These are phyloP conservation scores for Heterocephalus glaber DNA, from an alignment of 2,113 vertebrate genomes.

Conservation along the genomic window DNA sequence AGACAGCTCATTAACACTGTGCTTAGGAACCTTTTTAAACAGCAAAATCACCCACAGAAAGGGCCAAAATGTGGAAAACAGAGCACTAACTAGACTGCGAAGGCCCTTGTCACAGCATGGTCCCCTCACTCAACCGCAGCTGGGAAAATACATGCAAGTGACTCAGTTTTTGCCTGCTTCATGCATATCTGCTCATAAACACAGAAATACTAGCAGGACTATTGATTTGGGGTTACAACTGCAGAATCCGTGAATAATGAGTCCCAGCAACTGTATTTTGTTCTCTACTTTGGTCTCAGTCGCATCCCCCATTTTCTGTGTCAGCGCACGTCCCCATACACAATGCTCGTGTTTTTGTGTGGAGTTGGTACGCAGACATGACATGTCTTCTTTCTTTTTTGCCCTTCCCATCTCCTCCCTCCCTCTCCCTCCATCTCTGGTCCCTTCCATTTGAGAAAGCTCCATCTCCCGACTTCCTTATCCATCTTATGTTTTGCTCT, in stretches of 20 bases:
- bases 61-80: neutral
- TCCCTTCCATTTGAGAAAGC: neutral
- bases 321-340: neutral
- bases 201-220: fast-evolving
- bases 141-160: fast-evolving
- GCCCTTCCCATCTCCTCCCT: neutral
- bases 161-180: neutral
- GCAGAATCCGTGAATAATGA: neutral
- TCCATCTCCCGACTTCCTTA: neutral
- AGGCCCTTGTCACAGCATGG: fast-evolving
- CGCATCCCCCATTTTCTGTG: neutral
- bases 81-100: neutral
- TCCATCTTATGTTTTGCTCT: neutral
- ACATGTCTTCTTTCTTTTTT: neutral
- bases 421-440: neutral
- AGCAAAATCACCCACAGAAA: neutral
- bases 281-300: neutral
- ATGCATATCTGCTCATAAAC: neutral
- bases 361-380: neutral
- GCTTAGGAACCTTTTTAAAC: neutral
- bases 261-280: neutral
- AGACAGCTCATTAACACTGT: neutral
- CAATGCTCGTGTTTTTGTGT: neutral
- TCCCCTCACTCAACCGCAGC: fast-evolving
- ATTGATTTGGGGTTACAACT: too few relatives aligned